These are phyloP conservation scores for Monopterus albus DNA, from an alignment of 2,113 vertebrate genomes.

Conservation along the genomic window DNA sequence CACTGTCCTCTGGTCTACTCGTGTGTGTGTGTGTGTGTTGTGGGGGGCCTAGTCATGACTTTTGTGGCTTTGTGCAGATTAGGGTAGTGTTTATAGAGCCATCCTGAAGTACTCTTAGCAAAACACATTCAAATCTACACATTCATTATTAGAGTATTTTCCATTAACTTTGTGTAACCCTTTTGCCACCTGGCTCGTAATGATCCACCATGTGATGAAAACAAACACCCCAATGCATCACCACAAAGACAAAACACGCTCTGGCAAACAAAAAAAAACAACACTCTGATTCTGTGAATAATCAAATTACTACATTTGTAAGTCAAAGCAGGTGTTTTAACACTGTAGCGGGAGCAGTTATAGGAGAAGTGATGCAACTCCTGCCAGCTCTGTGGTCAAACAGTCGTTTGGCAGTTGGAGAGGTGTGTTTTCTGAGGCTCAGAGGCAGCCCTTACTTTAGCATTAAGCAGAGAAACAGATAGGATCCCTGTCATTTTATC, in stretches of 20 bases:
- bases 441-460: conserved; percentile 5
- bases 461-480: conserved; percentile 8
- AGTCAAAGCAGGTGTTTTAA: conserved; percentile 20
- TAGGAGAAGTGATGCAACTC: conserved; percentile 40
- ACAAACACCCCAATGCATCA: too few relatives aligned
- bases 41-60: conserved; percentile 69
- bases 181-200: too few relatives aligned
- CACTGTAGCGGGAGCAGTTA: neutral
- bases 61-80: conserved; percentile 79
- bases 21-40: too few relatives aligned
- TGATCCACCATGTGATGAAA: too few relatives aligned
- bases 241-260: too few relatives aligned
- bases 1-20: conserved; percentile 24
- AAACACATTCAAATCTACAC: conserved; percentile 70
- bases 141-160: conserved; percentile 52
- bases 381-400: conserved; percentile 38
- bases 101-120: conserved; percentile 67
- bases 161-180: conserved; percentile 52
- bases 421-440: neutral
- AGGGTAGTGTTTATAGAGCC: conserved; percentile 74
- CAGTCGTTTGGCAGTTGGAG: conserved; percentile 12
- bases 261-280: too few relatives aligned
- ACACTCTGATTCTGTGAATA: too few relatives aligned
- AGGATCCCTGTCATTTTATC: conserved; percentile 60
- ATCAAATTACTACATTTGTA: too few relatives aligned